Evolutionary conservation across 1,140 invertebrate genomes (phyloP).

Genomic region (Conus betulinus): DNA sequence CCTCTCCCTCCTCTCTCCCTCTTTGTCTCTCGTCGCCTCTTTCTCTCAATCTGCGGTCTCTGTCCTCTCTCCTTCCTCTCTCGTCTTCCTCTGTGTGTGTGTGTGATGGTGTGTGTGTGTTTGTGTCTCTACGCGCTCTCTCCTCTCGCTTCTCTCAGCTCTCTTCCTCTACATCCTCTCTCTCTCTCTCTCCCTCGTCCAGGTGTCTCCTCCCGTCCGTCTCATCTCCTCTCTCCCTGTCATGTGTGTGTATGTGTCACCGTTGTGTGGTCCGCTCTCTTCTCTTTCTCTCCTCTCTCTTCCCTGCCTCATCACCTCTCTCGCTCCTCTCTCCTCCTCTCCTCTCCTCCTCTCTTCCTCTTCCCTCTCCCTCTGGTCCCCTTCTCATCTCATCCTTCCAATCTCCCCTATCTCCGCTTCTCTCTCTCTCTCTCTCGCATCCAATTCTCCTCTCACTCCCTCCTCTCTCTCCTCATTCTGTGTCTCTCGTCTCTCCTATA

Average conservation of each 20-base stretch:
- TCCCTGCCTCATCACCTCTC: no score
- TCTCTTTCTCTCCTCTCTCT: background rate
- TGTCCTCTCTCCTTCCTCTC: no score
- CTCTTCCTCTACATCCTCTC: background rate
- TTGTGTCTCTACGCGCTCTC: no score
- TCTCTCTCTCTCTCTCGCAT: background rate
- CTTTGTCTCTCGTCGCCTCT: no score
- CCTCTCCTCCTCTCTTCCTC: background rate
- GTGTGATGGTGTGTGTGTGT: no score
- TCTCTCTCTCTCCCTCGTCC: background rate
- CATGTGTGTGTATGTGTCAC: no score
- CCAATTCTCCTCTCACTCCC: no score
- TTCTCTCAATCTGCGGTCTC: no score
- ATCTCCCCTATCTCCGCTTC: background rate
- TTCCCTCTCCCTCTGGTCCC: background rate
- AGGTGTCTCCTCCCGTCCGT: background rate
- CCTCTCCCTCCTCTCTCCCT: no score
- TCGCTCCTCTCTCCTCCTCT: background rate
- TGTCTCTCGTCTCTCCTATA: no score
- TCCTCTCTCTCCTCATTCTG: no score
- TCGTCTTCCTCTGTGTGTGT: no score
- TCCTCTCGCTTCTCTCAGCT: background rate
- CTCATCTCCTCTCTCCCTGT: background rate
- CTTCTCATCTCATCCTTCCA: background rate
- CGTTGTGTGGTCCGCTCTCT: slow-evolving; percentile 1